phyloP scores from a whole-genome alignment of 1,140 invertebrate genomes.

The Ganaspis sp. region DNA sequence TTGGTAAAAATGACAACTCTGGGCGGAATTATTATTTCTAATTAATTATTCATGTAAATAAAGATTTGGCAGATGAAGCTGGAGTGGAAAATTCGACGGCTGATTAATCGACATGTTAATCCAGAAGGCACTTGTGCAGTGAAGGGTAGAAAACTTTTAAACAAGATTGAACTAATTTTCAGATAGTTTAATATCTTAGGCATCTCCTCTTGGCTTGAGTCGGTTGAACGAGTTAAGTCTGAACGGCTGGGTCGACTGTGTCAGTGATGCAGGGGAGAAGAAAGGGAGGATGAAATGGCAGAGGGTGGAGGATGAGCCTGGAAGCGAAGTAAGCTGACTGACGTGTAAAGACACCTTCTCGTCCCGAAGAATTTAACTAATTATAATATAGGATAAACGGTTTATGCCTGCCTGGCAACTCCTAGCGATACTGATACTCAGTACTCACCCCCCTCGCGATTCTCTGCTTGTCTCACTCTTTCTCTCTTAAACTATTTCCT shows the following conservation, averaged over 20 bases:
- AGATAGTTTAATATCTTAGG: constrained; percentile 74
- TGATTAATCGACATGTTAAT: constrained; percentile 31
- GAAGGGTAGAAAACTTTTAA: constrained; percentile 69
- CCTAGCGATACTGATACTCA: constrained; percentile 71
- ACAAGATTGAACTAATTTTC: constrained; percentile 75
- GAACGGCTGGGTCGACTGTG: constrained; percentile 66
- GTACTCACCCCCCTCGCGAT: constrained; percentile 45
- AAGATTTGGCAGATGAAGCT: not conserved
- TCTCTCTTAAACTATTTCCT: too few species aligned
- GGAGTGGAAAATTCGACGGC: constrained; percentile 33
- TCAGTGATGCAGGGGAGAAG: constrained; percentile 8
- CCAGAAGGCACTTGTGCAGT: constrained; percentile 51
- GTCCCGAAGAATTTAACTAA: constrained; percentile 77
- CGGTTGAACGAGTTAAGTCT: constrained; percentile 73
- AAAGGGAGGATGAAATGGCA: constrained; percentile 10
- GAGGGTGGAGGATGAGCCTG: constrained; percentile 72
- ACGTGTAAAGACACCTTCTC: constrained; percentile 76
- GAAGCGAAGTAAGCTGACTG: constrained; percentile 74
- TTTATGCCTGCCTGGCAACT: constrained; percentile 73
- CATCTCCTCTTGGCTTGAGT: constrained; percentile 55
- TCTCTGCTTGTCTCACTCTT: constrained; percentile 34
- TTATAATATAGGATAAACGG: constrained; percentile 77
- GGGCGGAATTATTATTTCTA: too few species aligned
- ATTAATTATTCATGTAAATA: not conserved
- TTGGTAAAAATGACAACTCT: too few species aligned